Base-by-base conservation (phyloP, 1,140 invertebrate genomes). In the Neotoxoptera formosana region DNA sequence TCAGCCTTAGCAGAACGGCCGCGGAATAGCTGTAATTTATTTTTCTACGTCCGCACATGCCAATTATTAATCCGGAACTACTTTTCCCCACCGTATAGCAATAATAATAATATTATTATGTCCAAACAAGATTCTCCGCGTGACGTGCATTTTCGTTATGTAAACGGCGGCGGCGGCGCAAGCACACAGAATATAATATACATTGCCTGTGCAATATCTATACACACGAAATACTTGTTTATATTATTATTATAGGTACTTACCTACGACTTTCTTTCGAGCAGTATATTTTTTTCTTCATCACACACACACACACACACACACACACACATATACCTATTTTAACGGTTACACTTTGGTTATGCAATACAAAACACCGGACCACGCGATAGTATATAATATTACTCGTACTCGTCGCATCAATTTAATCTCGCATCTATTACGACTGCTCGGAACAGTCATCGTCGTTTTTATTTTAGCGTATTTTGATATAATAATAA, bases 231-330 rank as follows among this genome's bases (percentile, higher is more conserved):
- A 47, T 87, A 48, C 45, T 48, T 20, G 47, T 51, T 88, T 21
- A 3, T 87, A 45, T 25, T 21, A 45, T 25, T 21, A 45, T 67
- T 11, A 41, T 41, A 41, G 30, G 60, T n/a, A 51, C 48, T n/a
- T 67, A n/a, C 36, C 34, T 11, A 88, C n/a, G 47, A 88, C 86
- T 88, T 88, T 88, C 86, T 88, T 88, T 88, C n/a, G 7, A 88
- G n/a, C 4, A n/a, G 51, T 60, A 51, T 47, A 88, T 88, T 88
- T 88, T 48, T 67, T 67, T 30, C 30, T n/a, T 67, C 60, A 7
- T 14, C 30, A n/a, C 30, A 88, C 23, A 88, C 34, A 51, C 17
- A 47, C 4, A n/a, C 30, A n/a, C 30, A 88, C 23, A 88, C 34
- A 51, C 17, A 47, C 4, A n/a, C 30, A n/a, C 30, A 88, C 23